Evolutionary conservation across 2,888 invertebrate genomes (phyloP).

Genomic region (Gisinianus flammeolus): DNA sequence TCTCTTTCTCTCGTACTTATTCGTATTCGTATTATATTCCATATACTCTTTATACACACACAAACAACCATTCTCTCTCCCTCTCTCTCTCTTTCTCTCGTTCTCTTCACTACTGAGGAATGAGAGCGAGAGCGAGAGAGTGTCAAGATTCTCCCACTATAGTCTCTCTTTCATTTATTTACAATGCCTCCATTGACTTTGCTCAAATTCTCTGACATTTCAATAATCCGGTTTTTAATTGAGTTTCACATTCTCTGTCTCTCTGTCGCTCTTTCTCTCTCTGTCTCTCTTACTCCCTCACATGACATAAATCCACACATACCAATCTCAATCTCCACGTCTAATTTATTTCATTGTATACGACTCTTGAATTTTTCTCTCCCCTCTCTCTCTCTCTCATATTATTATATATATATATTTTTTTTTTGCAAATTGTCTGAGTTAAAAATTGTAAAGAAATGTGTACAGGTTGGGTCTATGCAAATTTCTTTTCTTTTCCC

Average conservation of each 20-base stretch:
- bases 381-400: no score
- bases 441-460: no score
- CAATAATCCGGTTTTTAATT: conserved; percentile 38
- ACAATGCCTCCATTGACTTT: conserved; percentile 34
- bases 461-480: no score
- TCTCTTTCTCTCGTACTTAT: background rate
- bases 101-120: no score
- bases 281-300: background rate
- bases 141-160: conserved; percentile 24
- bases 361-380: background rate
- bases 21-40: background rate
- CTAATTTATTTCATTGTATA: no score
- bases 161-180: conserved; percentile 15
- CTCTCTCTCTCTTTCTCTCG: no score
- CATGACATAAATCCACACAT: background rate
- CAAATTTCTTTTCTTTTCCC: no score
- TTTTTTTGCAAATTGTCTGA: no score
- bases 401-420: no score
- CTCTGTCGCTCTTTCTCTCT: background rate
- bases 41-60: background rate
- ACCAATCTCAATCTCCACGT: no score
- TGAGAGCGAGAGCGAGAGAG: conserved; percentile 21
- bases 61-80: background rate
- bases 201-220: conserved; percentile 30
- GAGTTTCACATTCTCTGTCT: conserved; percentile 30